A percentile compares a stretch with the other conserved stretches of the same genome.
Evolutionary conservation across 2,888 invertebrate genomes (phyloP).

Genomic region (Drosophila basisetae): DNA sequence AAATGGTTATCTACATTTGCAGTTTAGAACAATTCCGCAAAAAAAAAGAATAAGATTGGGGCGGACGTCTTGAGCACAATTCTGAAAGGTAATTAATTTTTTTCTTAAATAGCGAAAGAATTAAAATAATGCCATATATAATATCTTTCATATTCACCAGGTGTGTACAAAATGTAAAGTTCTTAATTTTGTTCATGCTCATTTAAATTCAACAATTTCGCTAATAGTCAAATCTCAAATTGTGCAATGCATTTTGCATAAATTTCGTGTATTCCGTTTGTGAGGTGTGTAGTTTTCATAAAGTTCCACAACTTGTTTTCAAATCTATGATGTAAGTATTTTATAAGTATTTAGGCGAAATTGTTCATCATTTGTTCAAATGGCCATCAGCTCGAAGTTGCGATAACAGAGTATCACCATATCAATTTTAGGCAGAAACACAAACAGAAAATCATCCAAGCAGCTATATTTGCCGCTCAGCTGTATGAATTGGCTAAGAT

Average conservation of each 20-base stretch:
- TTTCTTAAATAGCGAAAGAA: not conserved
- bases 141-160: not conserved
- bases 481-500: slow-evolving; percentile 33
- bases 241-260: not conserved
- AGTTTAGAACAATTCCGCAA: not conserved
- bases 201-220: not conserved
- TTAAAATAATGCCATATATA: not conserved
- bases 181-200: too few species aligned
- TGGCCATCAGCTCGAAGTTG: not conserved
- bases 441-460: slow-evolving; percentile 22
- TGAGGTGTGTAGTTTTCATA: not conserved
- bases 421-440: not conserved
- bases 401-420: not conserved
- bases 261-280: not conserved
- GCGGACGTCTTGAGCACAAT: not conserved
- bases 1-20: slow-evolving; percentile 4
- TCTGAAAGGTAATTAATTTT: not conserved
- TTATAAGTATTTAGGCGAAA: not conserved
- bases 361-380: not conserved
- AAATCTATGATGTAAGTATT: not conserved
- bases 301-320: not conserved
- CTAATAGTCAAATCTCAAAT: not conserved
- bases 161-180: not conserved
- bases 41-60: not conserved
- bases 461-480: slow-evolving; percentile 21